Base-by-base conservation (phyloP, 1,140 invertebrate genomes). In the Neodiprion fabricii region DNA sequence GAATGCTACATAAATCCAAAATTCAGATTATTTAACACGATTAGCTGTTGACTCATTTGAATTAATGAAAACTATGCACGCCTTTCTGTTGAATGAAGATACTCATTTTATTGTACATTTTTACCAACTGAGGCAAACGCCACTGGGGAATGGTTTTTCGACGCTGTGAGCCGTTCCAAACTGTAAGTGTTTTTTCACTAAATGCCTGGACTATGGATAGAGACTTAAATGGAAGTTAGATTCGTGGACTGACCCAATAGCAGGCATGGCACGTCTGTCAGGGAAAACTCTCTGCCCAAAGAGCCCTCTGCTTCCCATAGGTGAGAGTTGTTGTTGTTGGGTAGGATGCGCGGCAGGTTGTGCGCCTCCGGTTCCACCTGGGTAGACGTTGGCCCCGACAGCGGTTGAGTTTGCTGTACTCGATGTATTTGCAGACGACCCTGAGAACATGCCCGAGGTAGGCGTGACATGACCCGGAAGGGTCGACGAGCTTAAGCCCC, bases 211-310 rank as follows among this genome's bases (percentile, higher is more conserved):
- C 21, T 66, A 71, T 53, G 17, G 49, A 53, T 23, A n/a, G 28
- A 40, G 1, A 40, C 2, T 40, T 40, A 40, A 40, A 40, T 40
- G 28, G 28, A 40, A 40, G 28, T 40, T 40, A 40, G 28, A 40
- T 40, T 40, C 28, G 28, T 40, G 28, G 82, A 87, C 86, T 90
- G 85, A 92, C 90, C 91, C 91, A 86, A 92, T 86, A 81, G 89
- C 91, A 83, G 94, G 92, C 89, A 95, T 93, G 77, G 91, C 91
- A 86, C 94, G 92, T 85, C 94, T 90, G 84, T 95, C 94, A 61
- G 93, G 90, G 85, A 95, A 94, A 80, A 92, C 90, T 84, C 94
- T 91, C 85, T 95, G 94, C 74, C 92, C 92, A 86, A 95, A 95
- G 75, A 95, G 91, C 88, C 90, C 81, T 86, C 90, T 79, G 87